Evolutionary conservation across 1,140 invertebrate genomes (phyloP).

Genomic region (Macrocentrus cingulum): DNA sequence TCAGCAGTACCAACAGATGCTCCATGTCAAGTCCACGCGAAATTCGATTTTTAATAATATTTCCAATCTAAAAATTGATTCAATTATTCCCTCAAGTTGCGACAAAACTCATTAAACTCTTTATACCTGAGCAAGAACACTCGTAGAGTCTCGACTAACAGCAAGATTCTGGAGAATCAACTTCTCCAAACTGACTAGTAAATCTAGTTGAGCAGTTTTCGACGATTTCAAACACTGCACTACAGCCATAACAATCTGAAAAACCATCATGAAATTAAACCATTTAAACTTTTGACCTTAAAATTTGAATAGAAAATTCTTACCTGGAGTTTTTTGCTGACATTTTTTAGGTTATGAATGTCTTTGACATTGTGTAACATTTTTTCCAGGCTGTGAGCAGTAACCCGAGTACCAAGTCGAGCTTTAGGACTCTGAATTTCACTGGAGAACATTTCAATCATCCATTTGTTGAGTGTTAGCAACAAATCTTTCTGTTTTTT

Average conservation of each 20-base stretch:
- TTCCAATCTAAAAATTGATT: slow-evolving; percentile 55
- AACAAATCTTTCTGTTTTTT: slow-evolving; percentile 65
- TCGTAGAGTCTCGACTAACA: slow-evolving; percentile 64
- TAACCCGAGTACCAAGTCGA: slow-evolving; percentile 53
- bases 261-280: slow-evolving; percentile 32
- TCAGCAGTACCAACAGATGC: slow-evolving; percentile 63
- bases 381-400: slow-evolving; percentile 64
- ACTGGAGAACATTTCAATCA: slow-evolving; percentile 51
- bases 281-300: slow-evolving; percentile 9
- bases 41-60: slow-evolving; percentile 62
- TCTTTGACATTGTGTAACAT: slow-evolving; percentile 45
- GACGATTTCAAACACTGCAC: slow-evolving; percentile 64
- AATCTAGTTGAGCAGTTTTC: slow-evolving; percentile 58
- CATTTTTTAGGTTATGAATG: slow-evolving; percentile 35
- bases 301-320: slow-evolving; percentile 11
- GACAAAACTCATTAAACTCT: not conserved
- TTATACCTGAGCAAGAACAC: slow-evolving; percentile 63
- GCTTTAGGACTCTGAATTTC: slow-evolving; percentile 50
- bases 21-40: slow-evolving; percentile 62
- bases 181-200: slow-evolving; percentile 62
- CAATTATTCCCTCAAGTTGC: not conserved
- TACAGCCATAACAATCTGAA: slow-evolving; percentile 63
- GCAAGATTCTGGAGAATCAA: slow-evolving; percentile 63
- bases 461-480: slow-evolving; percentile 61
- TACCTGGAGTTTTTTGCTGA: slow-evolving; percentile 58